phyloP scores from a whole-genome alignment of 2,888 invertebrate species.

The Monochamus alternatus region DNA sequence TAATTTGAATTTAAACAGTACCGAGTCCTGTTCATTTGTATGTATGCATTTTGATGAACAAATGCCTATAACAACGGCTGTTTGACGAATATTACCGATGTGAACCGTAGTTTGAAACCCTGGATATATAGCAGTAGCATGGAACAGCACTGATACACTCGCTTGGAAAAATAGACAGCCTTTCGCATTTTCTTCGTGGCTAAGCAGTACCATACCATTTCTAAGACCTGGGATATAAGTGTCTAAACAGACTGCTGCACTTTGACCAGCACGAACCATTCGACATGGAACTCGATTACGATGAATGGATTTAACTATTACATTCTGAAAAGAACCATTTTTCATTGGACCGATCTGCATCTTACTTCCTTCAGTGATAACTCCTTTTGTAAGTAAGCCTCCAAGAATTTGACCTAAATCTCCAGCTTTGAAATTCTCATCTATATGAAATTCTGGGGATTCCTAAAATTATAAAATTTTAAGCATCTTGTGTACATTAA shows the following conservation, averaged over 20 bases:
- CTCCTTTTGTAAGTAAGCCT: constrained; percentile 88
- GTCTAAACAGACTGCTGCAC: constrained; percentile 86
- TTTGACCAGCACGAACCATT: constrained; percentile 90
- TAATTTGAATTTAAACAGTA: constrained; percentile 89
- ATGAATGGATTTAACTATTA: constrained; percentile 88
- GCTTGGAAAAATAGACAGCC: constrained; percentile 83
- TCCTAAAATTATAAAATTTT: constrained; percentile 72
- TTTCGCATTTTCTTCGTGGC: constrained; percentile 71
- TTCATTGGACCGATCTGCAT: constrained; percentile 85
- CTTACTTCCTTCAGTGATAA: constrained; percentile 87
- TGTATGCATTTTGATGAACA: constrained; percentile 79
- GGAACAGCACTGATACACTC: constrained; percentile 90
- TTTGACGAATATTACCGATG: constrained; percentile 96
- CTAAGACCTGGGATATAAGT: constrained; percentile 77
- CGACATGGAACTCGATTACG: constrained; percentile 94
- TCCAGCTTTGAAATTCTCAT: constrained; percentile 92
- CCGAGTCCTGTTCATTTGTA: constrained; percentile 90
- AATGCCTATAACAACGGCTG: constrained; percentile 89
- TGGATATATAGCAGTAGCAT: constrained; percentile 86
- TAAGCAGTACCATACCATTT: constrained; percentile 90
- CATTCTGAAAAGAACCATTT: constrained; percentile 84
- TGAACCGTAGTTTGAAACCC: constrained; percentile 95
- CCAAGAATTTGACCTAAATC: constrained; percentile 90
- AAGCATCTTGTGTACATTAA: constrained; percentile 5
- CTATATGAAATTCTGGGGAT: constrained; percentile 90